phyloP scores from a whole-genome alignment of 2,888 invertebrate genomes.

The Tortrix viridana region DNA sequence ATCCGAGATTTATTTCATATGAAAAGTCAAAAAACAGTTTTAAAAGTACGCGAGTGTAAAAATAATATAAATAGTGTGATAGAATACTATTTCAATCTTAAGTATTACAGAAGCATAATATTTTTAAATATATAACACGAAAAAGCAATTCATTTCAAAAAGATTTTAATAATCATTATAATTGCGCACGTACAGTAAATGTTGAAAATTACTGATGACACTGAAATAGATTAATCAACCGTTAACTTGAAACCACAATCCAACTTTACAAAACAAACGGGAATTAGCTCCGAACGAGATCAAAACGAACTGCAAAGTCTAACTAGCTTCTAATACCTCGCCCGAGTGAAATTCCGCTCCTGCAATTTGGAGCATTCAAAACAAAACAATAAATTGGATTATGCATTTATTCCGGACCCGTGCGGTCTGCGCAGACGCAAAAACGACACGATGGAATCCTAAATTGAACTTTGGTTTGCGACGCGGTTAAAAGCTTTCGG shows the following conservation, averaged over 20 bases:
- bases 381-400: constrained; percentile 71
- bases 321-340: constrained; percentile 38
- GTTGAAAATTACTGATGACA: too few species aligned
- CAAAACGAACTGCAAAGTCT: constrained; percentile 6
- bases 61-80: too few species aligned
- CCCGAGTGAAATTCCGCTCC: constrained; percentile 39
- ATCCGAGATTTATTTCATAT: neutral
- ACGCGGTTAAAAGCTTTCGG: constrained; percentile 62
- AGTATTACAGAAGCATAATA: too few species aligned
- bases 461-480: constrained; percentile 75
- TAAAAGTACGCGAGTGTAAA: too few species aligned
- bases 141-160: too few species aligned
- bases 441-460: constrained; percentile 67
- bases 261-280: constrained; percentile 25
- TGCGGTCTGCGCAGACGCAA: constrained; percentile 64
- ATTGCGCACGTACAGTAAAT: too few species aligned
- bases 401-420: constrained; percentile 69
- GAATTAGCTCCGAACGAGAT: constrained; percentile 15
- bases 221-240: neutral
- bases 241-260: neutral
- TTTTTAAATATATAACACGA: too few species aligned
- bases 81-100: too few species aligned
- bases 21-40: neutral
- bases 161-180: too few species aligned
- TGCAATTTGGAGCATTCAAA: constrained; percentile 59